phyloP scores from a whole-genome alignment of 2,888 invertebrate species.

The Rhimphoctona megacephalus region DNA sequence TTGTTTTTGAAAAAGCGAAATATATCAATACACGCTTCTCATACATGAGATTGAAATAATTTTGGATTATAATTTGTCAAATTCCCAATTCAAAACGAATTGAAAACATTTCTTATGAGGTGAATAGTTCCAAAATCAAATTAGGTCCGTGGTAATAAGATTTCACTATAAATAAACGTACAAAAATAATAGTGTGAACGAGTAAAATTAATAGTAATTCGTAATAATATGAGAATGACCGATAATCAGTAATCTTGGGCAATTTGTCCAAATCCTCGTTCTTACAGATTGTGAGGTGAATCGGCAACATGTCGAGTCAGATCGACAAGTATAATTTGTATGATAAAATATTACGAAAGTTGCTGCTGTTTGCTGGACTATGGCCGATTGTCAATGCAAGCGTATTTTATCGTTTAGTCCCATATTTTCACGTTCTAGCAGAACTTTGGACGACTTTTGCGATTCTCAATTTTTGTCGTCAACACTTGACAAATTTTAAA shows the following conservation, averaged over 20 bases:
- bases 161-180: neutral
- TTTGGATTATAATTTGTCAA: neutral
- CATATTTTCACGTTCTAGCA: slow-evolving; percentile 24
- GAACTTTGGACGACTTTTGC: slow-evolving; percentile 28
- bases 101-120: neutral
- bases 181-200: neutral
- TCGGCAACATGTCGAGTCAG: slow-evolving; percentile 29
- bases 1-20: neutral
- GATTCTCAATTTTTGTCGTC: slow-evolving; percentile 61
- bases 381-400: slow-evolving; percentile 53
- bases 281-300: neutral
- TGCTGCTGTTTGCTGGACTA: slow-evolving; percentile 58
- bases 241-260: too few species aligned
- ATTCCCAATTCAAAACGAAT: neutral
- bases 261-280: too few species aligned
- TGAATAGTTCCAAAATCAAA: neutral
- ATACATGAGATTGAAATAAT: neutral
- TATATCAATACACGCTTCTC: too few species aligned
- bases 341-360: slow-evolving; percentile 7
- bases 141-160: neutral
- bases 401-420: slow-evolving; percentile 13
- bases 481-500: slow-evolving; percentile 58
- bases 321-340: slow-evolving; percentile 34
- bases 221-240: too few species aligned
- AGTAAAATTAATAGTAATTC: neutral